Percentiles rank a stretch among this genome's conserved stretches.
Conservation (phyloP, 30 jellyfish, hydroid and myxozoan species). For the Catostylus mosaicus region DNA sequence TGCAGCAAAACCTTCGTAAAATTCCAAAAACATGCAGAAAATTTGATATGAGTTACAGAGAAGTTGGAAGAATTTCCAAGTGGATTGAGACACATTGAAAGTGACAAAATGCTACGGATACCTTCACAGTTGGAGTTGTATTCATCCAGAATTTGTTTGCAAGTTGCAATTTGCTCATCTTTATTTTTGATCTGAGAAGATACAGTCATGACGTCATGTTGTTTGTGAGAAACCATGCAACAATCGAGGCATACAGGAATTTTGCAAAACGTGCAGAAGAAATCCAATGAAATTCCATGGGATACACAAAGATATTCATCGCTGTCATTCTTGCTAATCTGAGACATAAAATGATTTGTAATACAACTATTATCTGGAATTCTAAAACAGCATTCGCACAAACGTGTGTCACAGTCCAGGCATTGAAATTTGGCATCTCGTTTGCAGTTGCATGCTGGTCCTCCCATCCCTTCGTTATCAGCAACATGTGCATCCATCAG, state of each 20-base stretch:
- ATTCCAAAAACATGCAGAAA: too few relatives aligned
- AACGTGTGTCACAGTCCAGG: background rate
- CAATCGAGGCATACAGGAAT: background rate
- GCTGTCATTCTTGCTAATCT: background rate
- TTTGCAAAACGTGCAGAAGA: background rate
- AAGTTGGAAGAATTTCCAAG: too few relatives aligned
- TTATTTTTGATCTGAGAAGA: background rate
- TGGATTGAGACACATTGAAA: too few relatives aligned
- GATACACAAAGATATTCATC: background rate
- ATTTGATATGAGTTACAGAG: too few relatives aligned
- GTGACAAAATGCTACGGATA: too few relatives aligned
- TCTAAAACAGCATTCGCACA: constrained; percentile 2
- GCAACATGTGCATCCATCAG: background rate
- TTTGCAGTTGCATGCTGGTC: background rate
- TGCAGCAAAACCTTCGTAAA: too few relatives aligned
- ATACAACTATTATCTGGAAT: background rate
- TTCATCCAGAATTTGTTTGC: background rate
- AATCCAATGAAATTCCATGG: background rate
- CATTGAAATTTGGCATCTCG: background rate
- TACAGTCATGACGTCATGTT: background rate
- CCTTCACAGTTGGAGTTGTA: background rate
- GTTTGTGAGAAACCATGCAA: background rate
- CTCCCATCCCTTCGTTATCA: background rate
- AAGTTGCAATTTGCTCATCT: background rate
- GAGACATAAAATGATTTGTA: background rate